Evolutionary conservation across 2,113 vertebrate species (phyloP).

Genomic region (Propithecus coquereli): DNA sequence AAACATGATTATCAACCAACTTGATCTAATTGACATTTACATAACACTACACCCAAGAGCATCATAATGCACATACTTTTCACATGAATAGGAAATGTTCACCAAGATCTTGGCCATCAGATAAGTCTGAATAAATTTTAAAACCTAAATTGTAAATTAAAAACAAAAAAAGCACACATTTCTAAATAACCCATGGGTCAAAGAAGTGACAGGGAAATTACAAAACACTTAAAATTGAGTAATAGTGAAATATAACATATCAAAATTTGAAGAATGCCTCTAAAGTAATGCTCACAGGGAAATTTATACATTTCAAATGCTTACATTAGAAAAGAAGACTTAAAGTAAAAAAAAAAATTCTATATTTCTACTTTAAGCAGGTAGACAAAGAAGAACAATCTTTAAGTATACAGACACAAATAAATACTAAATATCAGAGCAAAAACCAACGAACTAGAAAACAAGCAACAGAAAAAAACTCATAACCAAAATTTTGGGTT

Average conservation of each 20-base stretch:
- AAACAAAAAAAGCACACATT: not conserved
- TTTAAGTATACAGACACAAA: not conserved
- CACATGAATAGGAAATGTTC: not conserved
- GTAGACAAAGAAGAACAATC: not conserved
- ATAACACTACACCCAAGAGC: not conserved
- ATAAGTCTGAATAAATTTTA: not conserved
- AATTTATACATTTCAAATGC: not conserved
- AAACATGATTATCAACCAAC: not conserved
- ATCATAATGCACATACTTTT: not conserved
- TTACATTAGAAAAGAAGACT: not conserved
- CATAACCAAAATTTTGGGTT: not conserved
- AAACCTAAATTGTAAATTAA: not conserved
- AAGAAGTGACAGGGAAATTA: not conserved
- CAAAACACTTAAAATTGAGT: not conserved
- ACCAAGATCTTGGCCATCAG: not conserved
- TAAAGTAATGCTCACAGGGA: not conserved
- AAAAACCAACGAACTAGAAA: not conserved
- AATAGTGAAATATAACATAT: not conserved
- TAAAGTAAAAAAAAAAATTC: not conserved
- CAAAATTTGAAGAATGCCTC: not conserved
- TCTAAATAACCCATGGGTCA: not conserved
- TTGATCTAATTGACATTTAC: not conserved
- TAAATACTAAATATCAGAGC: not conserved
- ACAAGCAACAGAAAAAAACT: not conserved
- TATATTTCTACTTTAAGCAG: not conserved